These are phyloP conservation scores for Puffinus mauretanicus DNA, from an alignment of 2,113 vertebrate species.

Conservation along the genomic window DNA sequence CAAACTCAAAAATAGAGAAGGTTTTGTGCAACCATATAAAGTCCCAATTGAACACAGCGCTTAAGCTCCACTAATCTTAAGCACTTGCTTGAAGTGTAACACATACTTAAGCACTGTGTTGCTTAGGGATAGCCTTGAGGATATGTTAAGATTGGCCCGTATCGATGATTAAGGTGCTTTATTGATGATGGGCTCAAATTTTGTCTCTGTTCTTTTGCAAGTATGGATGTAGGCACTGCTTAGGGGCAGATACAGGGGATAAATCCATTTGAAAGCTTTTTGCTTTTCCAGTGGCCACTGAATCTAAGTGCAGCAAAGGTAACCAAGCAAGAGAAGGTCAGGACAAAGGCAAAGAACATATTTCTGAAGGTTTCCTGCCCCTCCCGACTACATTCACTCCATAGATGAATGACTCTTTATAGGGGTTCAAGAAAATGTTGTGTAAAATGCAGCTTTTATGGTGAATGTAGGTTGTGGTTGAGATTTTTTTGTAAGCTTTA, in stretches of 20 bases:
- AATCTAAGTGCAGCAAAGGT: background rate
- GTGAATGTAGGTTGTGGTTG: conserved; percentile 74
- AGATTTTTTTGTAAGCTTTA: conserved; percentile 69
- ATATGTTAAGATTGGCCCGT: background rate
- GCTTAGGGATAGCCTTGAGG: background rate
- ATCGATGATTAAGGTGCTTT: background rate
- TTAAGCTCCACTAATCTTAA: background rate
- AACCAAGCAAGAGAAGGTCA: background rate
- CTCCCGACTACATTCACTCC: background rate
- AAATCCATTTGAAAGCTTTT: background rate
- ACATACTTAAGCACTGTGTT: background rate
- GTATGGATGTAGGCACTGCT: background rate
- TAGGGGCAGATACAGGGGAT: background rate
- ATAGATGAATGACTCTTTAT: background rate
- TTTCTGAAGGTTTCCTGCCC: conserved; percentile 12
- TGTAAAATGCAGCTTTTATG: conserved; percentile 79
- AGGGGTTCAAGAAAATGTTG: conserved; percentile 80
- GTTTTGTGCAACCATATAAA: background rate
- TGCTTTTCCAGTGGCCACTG: background rate
- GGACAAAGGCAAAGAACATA: background rate
- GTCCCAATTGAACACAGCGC: fast-evolving
- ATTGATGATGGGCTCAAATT: background rate
- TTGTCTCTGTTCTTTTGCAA: background rate
- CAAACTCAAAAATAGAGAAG: background rate
- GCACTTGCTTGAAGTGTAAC: background rate